Base-by-base conservation (phyloP, 2,888 invertebrate species). In the Xestobium rufovillosum region DNA sequence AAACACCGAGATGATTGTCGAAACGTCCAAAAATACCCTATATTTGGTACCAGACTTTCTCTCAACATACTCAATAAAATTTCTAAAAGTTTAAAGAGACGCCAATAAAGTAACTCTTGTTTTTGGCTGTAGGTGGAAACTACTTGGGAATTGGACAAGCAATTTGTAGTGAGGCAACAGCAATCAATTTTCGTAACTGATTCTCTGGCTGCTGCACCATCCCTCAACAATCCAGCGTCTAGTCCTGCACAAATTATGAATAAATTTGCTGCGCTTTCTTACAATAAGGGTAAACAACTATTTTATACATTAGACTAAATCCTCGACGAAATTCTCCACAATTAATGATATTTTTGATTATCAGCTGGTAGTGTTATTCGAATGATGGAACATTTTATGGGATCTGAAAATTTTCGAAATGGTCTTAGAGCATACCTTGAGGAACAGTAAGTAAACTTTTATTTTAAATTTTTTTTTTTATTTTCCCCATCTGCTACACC, bases 371-470 rank as follows among this genome's bases (percentile, higher is more conserved):
- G 51, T 14, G 36, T 60, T 19, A 41, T 84, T 35, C 73, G 82
- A 44, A 83, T 83, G 83, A 66, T 82, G 32, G 73, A 75, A 47
- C 75, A 80, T 54, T 60, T 74, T 1, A 63, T 82, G 26, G 78
- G 78, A 2, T 56, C 56, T 0, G 54, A 59, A 0, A 60, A 69
- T 1, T 79, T 80, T 53, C 59, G 65, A 49, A 47, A 51, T 17
- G 76, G 78, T 1, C 57, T 84, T 26, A 63, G 63, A 12, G 54
- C 62, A 17, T 83, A 83, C 51, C 63, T 83, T 3, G 35, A 41
- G 3, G 42, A 51, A 4, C 63, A 63, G 79, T 78, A 60, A 68
- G 69, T 62, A 28, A 26, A 8, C 4, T 28, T n/a, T n/a, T n/a
- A n/a, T n/a, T n/a, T n/a, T n/a, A n/a, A n/a, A n/a, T n/a, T n/a